Conservation (phyloP, 2,888 invertebrate genomes). For the Thumatha senex region DNA sequence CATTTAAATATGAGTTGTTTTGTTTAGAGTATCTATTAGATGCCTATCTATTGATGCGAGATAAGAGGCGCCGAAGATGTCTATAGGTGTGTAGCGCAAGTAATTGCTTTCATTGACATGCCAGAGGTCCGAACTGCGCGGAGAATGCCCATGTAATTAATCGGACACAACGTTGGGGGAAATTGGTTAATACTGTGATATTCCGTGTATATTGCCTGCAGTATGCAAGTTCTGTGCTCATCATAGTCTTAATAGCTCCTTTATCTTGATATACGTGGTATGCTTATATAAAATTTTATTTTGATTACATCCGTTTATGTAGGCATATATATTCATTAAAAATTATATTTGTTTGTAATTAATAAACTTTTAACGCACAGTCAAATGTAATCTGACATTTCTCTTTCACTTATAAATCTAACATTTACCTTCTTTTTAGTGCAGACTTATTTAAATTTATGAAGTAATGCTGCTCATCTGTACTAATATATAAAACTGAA, state of each 20-base stretch:
- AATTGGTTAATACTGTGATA: conserved; percentile 54
- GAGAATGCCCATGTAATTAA: conserved; percentile 76
- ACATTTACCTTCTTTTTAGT: too few species aligned
- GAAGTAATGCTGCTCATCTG: too few species aligned
- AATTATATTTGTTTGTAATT: too few species aligned
- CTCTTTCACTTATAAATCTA: too few species aligned
- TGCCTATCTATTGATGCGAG: conserved; percentile 44
- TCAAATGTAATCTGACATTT: too few species aligned
- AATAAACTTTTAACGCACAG: too few species aligned
- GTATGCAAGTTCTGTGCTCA: conserved; percentile 33
- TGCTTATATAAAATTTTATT: neutral
- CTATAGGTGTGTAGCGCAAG: conserved; percentile 48
- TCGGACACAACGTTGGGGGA: conserved; percentile 61
- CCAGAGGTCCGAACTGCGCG: conserved; percentile 53
- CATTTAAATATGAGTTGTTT: conserved; percentile 46
- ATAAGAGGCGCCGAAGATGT: conserved; percentile 26
- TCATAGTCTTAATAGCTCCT: conserved; percentile 28
- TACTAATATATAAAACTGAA: too few species aligned
- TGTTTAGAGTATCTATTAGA: conserved; percentile 32
- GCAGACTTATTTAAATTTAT: too few species aligned
- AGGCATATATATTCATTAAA: too few species aligned
- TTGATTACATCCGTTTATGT: too few species aligned
- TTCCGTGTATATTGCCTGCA: conserved; percentile 24
- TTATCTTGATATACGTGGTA: conserved; percentile 21
- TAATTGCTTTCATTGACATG: conserved; percentile 79